These are phyloP conservation scores for Machimus rusticus DNA, from an alignment of 2,888 invertebrate genomes.

Conservation along the genomic window DNA sequence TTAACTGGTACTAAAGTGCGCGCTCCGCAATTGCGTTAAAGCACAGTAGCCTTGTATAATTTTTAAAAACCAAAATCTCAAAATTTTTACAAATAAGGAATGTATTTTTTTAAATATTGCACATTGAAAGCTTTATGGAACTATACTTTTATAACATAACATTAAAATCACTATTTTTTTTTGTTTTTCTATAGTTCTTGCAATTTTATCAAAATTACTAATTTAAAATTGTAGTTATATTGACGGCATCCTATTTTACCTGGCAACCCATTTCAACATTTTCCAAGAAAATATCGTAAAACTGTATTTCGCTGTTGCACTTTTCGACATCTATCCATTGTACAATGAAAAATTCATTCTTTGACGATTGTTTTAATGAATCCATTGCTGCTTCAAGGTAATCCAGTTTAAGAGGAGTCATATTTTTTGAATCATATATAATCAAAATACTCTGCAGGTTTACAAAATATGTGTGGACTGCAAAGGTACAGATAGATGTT, in stretches of 20 bases:
- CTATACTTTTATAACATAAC: too few relatives aligned
- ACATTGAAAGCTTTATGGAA: too few relatives aligned
- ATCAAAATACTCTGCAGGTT: slow-evolving; percentile 56
- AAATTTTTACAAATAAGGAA: too few relatives aligned
- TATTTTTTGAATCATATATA: slow-evolving; percentile 52
- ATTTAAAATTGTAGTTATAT: not conserved
- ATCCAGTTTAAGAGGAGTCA: slow-evolving; percentile 44
- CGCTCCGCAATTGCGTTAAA: too few relatives aligned
- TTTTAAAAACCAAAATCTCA: too few relatives aligned
- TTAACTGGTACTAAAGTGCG: too few relatives aligned
- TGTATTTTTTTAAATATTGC: too few relatives aligned
- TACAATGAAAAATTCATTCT: not conserved
- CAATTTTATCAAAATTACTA: not conserved
- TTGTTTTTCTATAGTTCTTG: not conserved
- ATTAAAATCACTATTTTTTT: too few relatives aligned
- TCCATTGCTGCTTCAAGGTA: slow-evolving; percentile 51
- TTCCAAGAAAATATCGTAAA: slow-evolving; percentile 51
- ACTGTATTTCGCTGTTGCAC: not conserved
- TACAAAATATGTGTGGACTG: slow-evolving; percentile 56
- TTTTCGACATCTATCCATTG: not conserved
- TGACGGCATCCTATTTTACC: slow-evolving; percentile 50
- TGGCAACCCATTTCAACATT: slow-evolving; percentile 56
- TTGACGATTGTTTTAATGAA: not conserved
- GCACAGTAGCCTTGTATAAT: too few relatives aligned
- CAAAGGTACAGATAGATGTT: not conserved